phyloP scores from a whole-genome alignment of 2,888 invertebrate genomes.

The Ctena decussata region DNA sequence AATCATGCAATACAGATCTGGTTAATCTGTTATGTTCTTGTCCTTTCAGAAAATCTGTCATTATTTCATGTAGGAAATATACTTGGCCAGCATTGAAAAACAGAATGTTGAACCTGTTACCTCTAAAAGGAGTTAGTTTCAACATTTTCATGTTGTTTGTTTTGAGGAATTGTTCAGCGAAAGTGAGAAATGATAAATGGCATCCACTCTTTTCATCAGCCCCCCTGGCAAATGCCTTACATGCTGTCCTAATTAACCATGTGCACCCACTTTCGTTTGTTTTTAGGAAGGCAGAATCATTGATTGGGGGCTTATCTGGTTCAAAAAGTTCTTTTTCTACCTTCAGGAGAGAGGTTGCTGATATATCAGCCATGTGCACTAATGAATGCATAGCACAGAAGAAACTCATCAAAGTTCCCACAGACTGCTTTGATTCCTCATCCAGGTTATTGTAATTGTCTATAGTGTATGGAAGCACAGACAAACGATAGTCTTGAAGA shows the following conservation, averaged over 20 bases:
- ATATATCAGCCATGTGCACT: slow-evolving; percentile 28
- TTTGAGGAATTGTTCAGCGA: not conserved
- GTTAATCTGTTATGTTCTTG: slow-evolving; percentile 12
- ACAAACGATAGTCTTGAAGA: not conserved
- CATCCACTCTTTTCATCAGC: slow-evolving; percentile 29
- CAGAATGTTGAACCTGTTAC: slow-evolving; percentile 23
- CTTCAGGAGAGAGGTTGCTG: not conserved
- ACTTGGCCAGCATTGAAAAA: slow-evolving; percentile 32
- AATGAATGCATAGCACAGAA: slow-evolving; percentile 24
- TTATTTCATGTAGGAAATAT: not conserved
- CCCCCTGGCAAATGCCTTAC: slow-evolving; percentile 18
- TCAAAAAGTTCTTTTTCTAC: slow-evolving; percentile 6
- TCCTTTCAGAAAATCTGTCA: slow-evolving; percentile 14
- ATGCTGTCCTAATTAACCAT: slow-evolving; percentile 19
- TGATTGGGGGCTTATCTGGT: not conserved
- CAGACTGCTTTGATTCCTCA: not conserved
- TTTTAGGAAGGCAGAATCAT: not conserved
- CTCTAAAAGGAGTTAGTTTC: slow-evolving; percentile 11
- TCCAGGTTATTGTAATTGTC: not conserved
- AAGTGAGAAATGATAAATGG: slow-evolving; percentile 15
- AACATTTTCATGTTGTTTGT: not conserved
- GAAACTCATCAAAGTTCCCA: not conserved
- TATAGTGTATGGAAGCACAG: not conserved
- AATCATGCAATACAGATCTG: slow-evolving; percentile 19
- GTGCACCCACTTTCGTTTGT: slow-evolving; percentile 6